Evolutionary conservation across 2,797 vertebrate genomes (phyloP).

Genomic region (Pseudochirops corinnae): DNA sequence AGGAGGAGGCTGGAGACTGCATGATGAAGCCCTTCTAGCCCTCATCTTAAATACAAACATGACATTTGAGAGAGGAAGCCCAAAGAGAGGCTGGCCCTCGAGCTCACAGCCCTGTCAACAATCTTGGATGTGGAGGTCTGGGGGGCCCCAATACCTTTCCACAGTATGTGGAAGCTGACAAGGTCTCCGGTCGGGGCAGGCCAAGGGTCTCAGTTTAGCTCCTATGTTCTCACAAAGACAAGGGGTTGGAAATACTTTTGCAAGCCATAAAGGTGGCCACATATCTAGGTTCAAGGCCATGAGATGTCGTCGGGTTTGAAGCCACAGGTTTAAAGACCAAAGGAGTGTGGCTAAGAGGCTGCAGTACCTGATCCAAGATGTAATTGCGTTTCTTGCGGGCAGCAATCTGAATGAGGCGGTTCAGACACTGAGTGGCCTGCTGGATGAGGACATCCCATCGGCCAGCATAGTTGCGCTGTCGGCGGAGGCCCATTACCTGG

Average conservation of each 20-base stretch:
- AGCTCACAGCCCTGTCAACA: background rate
- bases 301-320: background rate
- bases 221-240: background rate
- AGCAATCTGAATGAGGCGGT: conserved; percentile 96
- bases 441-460: conserved; percentile 97
- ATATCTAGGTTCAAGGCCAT: background rate
- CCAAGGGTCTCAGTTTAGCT: background rate
- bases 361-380: conserved; percentile 94
- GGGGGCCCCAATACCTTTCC: background rate
- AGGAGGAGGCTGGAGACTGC: background rate
- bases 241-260: background rate
- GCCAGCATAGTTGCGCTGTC: conserved; percentile 94
- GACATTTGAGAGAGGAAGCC: too few relatives aligned
- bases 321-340: too few relatives aligned
- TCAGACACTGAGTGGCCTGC: conserved; percentile 96
- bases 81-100: background rate
- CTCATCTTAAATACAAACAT: background rate
- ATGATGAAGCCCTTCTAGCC: background rate
- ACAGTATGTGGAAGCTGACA: background rate
- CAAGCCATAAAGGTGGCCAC: background rate
- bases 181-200: background rate
- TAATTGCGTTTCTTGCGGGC: conserved; percentile 97
- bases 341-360: too few relatives aligned
- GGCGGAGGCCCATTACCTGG: conserved; percentile 96
- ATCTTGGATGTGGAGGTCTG: background rate